Base-by-base conservation (phyloP, 2,888 invertebrate species). In the Rhopalosiphum nymphaeae region DNA sequence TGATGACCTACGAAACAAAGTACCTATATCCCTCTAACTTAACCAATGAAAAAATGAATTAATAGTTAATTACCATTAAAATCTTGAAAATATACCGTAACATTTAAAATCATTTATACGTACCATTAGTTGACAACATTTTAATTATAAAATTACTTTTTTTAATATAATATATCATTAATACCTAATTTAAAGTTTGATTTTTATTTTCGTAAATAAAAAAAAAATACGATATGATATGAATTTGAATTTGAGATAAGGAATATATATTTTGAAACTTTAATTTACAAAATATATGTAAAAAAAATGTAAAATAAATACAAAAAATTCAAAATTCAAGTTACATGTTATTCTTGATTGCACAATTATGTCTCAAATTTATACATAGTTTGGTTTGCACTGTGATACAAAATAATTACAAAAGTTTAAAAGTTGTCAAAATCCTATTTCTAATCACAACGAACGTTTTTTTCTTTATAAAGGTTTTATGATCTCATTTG, bases 401-500 rank as follows among this genome's bases (percentile, higher is more conserved):
- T 3, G 36, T 36, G 21, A 36, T 21, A 3, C 2, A 78, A 3
- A 26, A 85, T 3, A 85, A 36, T 36, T 21, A 3, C n/a, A 78
- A 67, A 67, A 78, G 67, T 36, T 21, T n/a, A n/a, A n/a, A n/a
- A n/a, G n/a, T n/a, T n/a, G 21, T 78, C n/a, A 78, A 78, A 78
- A 16, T 78, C 5, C 5, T 78, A 36, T 78, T 2, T 78, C 0
- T 78, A 61, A 85, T 85, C n/a, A n/a, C 25, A 53, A n/a, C 3
- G 11, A 42, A 44, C 1, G 13, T 87, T 92, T 56, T 13, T 56
- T 13, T 46, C 56, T 94, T 89, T 94, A 95, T 95, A 7, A 95
- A 96, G 97, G 99, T 94, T 99, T 99, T 96, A 97, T 99, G 96
- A 98, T 99, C 96, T 98, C 98, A 96, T 99, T 99, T 96, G 99